Evolutionary conservation across 92 coral and sea anemone genomes (phyloP), one percentile per base, ranked within the genome.

Genomic region (Phymanthus crucifer): DNA sequence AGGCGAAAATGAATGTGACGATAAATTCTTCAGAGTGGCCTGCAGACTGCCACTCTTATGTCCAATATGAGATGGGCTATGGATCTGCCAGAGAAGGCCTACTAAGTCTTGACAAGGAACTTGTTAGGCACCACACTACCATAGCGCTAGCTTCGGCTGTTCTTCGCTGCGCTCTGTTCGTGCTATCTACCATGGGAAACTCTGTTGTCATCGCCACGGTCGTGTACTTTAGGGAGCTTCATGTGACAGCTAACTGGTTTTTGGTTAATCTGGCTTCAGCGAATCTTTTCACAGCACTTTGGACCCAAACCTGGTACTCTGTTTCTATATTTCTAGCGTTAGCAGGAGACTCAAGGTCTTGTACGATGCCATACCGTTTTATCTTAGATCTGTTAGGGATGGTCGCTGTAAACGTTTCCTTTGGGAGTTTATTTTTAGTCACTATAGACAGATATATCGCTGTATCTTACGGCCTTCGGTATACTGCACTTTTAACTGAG

Each of bases 251-350:
- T 61, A 61, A 61, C 68, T 61, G 68, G 68, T 61, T 61, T 29
- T 61, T 61, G 68, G 68, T 61, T 34, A 61, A 61, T 27, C 68
- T 61, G 29, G 68, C 68, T 29, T 61, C 68, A 24, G 68, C 68
- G 2, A 29, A 61, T 61, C 68, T 61, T 61, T 11, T 61, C 14
- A 61, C 36, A 1, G 68, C 32, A 3, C 2, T 61, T 21, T 24
- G 26, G 27, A 29, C 17, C 34, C 68, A 61, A 61, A 61, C 68
- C 14, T n/a, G 34, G 17, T 61, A 16, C 18, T 17, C 34, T 1
- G 68, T 29, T 61, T 61, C 68, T 8, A 61, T 61, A 1, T 61
- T 61, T 29, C 23, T 61, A 12, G 68, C 68, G 34, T 61, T 61
- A 7, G 64, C 64, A 21, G 68, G 36, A 24, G 36, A 61, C 68